Evolutionary conservation across 1,140 invertebrate species (phyloP).

Genomic region (Uloborus diversus): DNA sequence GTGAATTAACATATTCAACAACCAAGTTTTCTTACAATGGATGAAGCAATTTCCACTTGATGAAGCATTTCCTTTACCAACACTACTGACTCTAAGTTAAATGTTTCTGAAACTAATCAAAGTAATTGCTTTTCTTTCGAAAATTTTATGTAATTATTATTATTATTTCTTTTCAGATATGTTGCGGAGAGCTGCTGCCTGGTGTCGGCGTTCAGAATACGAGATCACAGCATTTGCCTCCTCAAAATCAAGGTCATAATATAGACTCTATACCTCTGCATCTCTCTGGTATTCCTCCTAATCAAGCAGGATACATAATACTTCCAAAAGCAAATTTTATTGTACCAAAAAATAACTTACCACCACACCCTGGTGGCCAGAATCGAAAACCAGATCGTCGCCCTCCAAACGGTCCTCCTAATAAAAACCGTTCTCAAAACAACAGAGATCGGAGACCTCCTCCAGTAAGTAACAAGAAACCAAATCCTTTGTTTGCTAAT

Average conservation of each 20-base stretch:
- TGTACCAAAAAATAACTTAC: conserved; percentile 22
- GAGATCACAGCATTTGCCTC: conserved; percentile 22
- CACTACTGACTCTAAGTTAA: no score
- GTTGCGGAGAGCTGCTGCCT: conserved; percentile 11
- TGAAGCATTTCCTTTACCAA: no score
- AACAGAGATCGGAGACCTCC: conserved; percentile 22
- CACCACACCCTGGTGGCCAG: neutral
- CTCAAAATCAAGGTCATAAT: neutral
- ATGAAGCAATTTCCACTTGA: no score
- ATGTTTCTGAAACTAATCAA: no score
- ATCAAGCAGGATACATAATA: conserved; percentile 38
- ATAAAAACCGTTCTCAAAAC: conserved; percentile 3
- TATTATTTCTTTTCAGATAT: conserved; percentile 27
- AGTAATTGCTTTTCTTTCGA: no score
- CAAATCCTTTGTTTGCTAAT: neutral
- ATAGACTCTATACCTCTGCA: conserved; percentile 12
- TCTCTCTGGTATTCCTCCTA: conserved; percentile 1
- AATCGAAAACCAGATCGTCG: conserved; percentile 31
- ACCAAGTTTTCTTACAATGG: no score
- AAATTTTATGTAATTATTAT: no score
- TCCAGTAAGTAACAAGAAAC: conserved; percentile 15
- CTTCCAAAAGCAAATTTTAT: conserved; percentile 36
- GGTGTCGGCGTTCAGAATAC: conserved; percentile 3
- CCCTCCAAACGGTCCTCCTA: conserved; percentile 5
- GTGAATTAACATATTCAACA: no score